Evolutionary conservation across 2,888 invertebrate species (phyloP), one percentile per base, ranked within the genome.

Genomic region (Aphrophora alni): DNA sequence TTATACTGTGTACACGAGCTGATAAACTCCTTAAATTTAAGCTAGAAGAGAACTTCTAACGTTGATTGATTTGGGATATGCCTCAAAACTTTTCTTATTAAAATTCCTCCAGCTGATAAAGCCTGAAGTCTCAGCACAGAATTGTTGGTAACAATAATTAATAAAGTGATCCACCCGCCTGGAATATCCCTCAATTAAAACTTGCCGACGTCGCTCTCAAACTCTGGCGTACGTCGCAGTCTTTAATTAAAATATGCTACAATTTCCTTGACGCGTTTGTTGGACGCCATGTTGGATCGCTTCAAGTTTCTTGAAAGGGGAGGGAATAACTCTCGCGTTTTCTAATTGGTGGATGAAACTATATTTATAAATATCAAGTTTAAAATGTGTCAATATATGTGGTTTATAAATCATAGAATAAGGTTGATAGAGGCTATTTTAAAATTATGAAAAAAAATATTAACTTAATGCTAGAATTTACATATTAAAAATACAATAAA

Each of bases 171-270:
- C 82, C 83, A 81, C 82, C 77, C 81, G 82, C 78, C 81, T 80
- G 84, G 84, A 83, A 83, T 83, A 84, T 82, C 83, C 84, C 82
- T 84, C 84, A 84, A 84, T 84, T 84, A 84, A 84, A 84, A 84
- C 84, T 84, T 84, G 83, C 82, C 38, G 73, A 75, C 21, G 12
- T 33, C 74, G 78, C 38, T 69, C 38, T 38, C 71, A 72, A 78
- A 76, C 71, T 75, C n/a, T 21, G 21, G 21, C 59, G 59, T 59
- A 59, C 59, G 59, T 21, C 59, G 59, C 59, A 21, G 73, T 78
- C 80, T 80, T 80, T 82, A 81, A 84, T 84, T 84, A 84, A 84
- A 84, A 84, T 84, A 83, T 83, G 82, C 83, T 83, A 81, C 83
- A 84, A 83, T 82, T 84, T 82, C 82, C 80, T 78, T 79, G 81